Percentiles rank a stretch among this genome's conserved stretches.
Evolutionary conservation across 2,797 vertebrate genomes (phyloP).

Genomic region (Helicolenus hilgendorfi): DNA sequence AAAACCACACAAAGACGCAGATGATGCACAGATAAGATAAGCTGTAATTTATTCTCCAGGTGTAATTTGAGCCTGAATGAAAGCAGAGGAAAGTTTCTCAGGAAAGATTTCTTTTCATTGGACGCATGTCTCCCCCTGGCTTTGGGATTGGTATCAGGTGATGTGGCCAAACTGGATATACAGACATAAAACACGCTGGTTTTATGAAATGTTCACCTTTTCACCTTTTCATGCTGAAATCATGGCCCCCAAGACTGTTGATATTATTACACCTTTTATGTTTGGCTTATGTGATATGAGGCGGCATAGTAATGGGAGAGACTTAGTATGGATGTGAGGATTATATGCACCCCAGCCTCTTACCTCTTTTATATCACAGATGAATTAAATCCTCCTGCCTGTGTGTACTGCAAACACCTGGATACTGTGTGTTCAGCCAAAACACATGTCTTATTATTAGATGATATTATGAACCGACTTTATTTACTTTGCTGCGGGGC

Average conservation of each 20-base stretch:
- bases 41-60: neutral
- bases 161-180: slow-evolving; percentile 49
- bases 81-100: slow-evolving; percentile 8
- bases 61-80: slow-evolving; percentile 25
- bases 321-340: neutral
- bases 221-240: neutral
- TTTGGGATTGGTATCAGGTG: slow-evolving; percentile 32
- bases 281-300: neutral
- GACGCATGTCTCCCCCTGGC: neutral
- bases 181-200: slow-evolving; percentile 37
- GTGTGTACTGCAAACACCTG: slow-evolving; percentile 60
- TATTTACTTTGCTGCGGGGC: slow-evolving; percentile 37
- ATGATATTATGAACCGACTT: slow-evolving; percentile 28
- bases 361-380: neutral
- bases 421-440: slow-evolving; percentile 42
- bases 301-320: neutral
- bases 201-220: neutral
- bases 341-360: neutral
- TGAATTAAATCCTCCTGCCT: slow-evolving; percentile 11
- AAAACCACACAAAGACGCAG: neutral
- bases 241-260: neutral
- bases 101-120: neutral
- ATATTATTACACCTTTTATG: neutral
- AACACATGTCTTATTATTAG: slow-evolving; percentile 46
- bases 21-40: slow-evolving; percentile 28